Base-by-base conservation (phyloP, 2,113 vertebrate genomes). In the Cranoglanis bouderius region DNA sequence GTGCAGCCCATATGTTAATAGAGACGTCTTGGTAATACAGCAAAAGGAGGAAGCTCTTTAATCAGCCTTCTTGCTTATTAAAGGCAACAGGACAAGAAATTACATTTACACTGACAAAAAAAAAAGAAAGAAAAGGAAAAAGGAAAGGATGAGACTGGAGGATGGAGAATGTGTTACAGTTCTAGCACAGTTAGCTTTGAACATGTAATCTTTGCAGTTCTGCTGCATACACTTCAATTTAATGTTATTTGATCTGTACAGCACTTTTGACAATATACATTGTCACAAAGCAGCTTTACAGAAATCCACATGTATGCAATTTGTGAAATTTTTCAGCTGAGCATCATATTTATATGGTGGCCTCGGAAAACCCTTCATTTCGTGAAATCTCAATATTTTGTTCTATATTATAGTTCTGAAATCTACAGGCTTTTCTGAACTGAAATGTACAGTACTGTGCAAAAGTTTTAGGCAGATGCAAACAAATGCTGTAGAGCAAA, bases 181-280 rank as follows among this genome's bases (percentile, higher is more conserved):
- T 67, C 9, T 4, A 46, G 43, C 9, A 51, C 16, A 70, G 3
- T 35, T 74, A 43, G n/a, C 32, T 74, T 72, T 32, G 61, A 55
- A 55, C 32, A 67, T 67, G 43, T 84, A n/a, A 84, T 85, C 38
- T 85, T n/a, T 67, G 61, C n/a, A 53, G 63, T 24, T 85, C 51
- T 51, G 83, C 2, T 32, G n/a, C 78, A 35, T 82, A 55, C n/a
- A 40, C 1, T 26, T 43, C 19, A 82, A 82, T 51, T 32, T 8
- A 35, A 1, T 49, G 29, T 2, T 46, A 65, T 82, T 35, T 24
- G 6, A 65, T 82, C 21, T 24, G 6, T 57, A 82, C 2, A 32
- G 80, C 9, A 4, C 32, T 55, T 57, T 35, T 38, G 18, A 38
- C 53, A 26, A 38, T 24, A 21, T 55, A 55, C 26, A n/a, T 5